These are phyloP conservation scores for Dryomyza anilis DNA, from an alignment of 2,888 invertebrate genomes.

Conservation along the genomic window DNA sequence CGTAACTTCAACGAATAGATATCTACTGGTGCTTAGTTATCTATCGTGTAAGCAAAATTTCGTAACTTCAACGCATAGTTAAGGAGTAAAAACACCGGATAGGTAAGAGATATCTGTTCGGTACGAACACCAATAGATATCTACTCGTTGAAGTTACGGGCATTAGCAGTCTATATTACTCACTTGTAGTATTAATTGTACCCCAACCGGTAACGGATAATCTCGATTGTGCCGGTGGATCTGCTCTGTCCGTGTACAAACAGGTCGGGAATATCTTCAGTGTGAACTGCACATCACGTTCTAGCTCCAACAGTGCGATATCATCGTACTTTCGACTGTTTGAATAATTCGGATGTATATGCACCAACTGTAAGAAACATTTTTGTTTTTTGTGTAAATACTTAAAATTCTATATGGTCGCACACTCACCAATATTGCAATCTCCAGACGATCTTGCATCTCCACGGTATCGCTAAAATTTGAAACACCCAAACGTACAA, in stretches of 20 bases:
- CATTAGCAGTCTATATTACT: conserved; percentile 23
- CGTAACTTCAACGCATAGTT: too few relatives aligned
- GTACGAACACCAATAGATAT: background rate
- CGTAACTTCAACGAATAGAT: too few relatives aligned
- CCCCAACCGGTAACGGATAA: conserved; percentile 56
- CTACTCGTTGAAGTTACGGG: background rate
- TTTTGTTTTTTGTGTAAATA: background rate
- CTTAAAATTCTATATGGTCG: background rate
- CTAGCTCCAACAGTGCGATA: conserved; percentile 48
- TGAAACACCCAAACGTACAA: conserved; percentile 50
- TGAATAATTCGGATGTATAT: conserved; percentile 46
- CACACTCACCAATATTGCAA: conserved; percentile 44
- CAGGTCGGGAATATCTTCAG: conserved; percentile 45
- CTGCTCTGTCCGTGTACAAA: conserved; percentile 40
- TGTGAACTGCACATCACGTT: conserved; percentile 30
- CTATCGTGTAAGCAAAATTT: too few relatives aligned
- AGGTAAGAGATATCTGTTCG: too few relatives aligned
- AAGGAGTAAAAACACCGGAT: too few relatives aligned
- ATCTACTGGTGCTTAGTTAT: too few relatives aligned
- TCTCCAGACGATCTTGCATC: conserved; percentile 28
- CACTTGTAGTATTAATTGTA: conserved; percentile 45
- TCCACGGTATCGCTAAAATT: conserved; percentile 37
- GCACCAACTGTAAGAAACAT: background rate
- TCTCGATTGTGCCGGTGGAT: conserved; percentile 39
- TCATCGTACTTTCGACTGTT: conserved; percentile 49